Evolutionary conservation across 2,797 vertebrate genomes (phyloP).

Genomic region (Leptoclinus maculatus): DNA sequence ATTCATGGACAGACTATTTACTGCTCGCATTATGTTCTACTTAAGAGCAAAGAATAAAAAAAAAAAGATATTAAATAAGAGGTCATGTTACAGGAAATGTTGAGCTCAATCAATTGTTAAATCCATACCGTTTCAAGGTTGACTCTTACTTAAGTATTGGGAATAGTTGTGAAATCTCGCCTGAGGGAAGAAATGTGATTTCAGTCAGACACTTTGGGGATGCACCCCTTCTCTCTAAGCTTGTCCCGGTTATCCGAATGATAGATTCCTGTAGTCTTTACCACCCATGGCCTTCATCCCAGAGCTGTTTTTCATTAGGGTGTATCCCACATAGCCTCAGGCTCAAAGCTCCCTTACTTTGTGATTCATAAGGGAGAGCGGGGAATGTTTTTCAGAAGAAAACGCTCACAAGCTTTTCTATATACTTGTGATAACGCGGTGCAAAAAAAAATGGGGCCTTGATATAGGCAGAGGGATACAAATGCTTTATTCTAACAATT

Average conservation of each 20-base stretch:
- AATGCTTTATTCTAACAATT: constrained; percentile 16
- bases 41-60: neutral
- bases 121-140: constrained; percentile 19
- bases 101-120: constrained; percentile 5
- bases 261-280: constrained; percentile 58
- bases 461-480: neutral
- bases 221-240: constrained; percentile 16
- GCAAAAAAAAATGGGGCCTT: constrained; percentile 14
- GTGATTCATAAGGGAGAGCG: constrained; percentile 32
- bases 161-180: constrained; percentile 28
- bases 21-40: neutral
- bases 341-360: constrained; percentile 44
- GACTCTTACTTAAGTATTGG: constrained; percentile 5
- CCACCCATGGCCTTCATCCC: constrained; percentile 59
- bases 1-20: neutral
- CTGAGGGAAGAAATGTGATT: constrained; percentile 34
- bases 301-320: constrained; percentile 55
- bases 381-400: constrained; percentile 20
- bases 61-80: neutral
- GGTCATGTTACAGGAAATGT: neutral
- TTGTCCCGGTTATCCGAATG: constrained; percentile 50
- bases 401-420: constrained; percentile 25
- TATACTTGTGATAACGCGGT: constrained; percentile 1
- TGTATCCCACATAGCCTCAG: constrained; percentile 56
- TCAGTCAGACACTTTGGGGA: constrained; percentile 36